Conservation (phyloP, 1,140 invertebrate genomes). For the Drosophila prosaltans region DNA sequence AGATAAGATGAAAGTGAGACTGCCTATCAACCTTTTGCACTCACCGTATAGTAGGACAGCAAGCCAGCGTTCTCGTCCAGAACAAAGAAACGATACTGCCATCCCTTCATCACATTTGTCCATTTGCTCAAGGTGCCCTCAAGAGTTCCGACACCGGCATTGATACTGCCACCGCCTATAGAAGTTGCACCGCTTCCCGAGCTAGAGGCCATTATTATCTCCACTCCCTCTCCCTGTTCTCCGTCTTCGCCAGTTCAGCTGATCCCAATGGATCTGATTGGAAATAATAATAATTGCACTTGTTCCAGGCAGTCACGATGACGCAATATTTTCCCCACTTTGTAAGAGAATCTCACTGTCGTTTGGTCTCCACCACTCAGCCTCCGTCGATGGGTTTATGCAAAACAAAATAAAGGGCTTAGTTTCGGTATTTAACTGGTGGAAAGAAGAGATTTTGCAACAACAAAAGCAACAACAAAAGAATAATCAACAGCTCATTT, state of each 20-base stretch:
- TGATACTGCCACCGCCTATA: conserved; percentile 16
- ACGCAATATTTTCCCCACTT: conserved; percentile 11
- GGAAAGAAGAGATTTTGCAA: conserved; percentile 9
- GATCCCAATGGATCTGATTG: conserved; percentile 3
- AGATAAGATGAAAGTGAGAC: conserved; percentile 33
- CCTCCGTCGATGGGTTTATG: background rate
- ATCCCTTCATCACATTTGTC: conserved; percentile 99
- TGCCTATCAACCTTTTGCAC: conserved; percentile 77
- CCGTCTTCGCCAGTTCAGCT: conserved; percentile 5
- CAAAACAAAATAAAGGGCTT: conserved; percentile 2
- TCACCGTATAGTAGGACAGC: conserved; percentile 98
- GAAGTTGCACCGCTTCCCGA: conserved; percentile 31
- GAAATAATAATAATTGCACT: conserved; percentile 10
- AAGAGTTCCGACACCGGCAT: conserved; percentile 84
- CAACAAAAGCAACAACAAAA: conserved; percentile 14
- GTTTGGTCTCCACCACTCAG: background rate
- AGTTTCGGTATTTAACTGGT: conserved; percentile 8
- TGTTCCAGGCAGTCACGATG: conserved; percentile 3
- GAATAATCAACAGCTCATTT: conserved; percentile 14
- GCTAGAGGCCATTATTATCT: conserved; percentile 44
- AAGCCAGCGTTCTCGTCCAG: conserved; percentile 97
- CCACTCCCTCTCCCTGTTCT: conserved; percentile 16
- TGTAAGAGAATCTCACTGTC: background rate
- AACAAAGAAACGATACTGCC: conserved; percentile 99
- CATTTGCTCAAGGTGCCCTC: conserved; percentile 99